Percentiles rank a stretch among this genome's conserved stretches.
Conservation (phyloP, 2,888 invertebrate species). For the Apotomis turbidana region DNA sequence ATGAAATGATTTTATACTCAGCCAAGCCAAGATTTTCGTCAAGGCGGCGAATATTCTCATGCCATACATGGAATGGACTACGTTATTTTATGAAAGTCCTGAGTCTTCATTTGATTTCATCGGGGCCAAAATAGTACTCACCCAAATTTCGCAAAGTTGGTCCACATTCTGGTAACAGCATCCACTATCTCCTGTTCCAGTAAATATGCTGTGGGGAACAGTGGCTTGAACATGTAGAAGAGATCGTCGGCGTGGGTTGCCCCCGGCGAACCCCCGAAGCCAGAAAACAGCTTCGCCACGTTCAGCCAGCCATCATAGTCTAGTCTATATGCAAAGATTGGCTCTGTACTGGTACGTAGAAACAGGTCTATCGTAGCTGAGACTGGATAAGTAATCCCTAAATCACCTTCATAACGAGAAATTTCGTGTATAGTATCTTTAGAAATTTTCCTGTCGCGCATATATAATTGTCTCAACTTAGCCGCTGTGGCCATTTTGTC, state of each 20-base stretch:
- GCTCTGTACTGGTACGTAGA: slow-evolving; percentile 53
- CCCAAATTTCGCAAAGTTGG: slow-evolving; percentile 75
- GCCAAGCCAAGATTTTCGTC: no score
- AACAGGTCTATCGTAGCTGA: slow-evolving; percentile 62
- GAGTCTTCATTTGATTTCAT: no score
- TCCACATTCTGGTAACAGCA: slow-evolving; percentile 69
- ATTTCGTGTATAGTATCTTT: slow-evolving; percentile 64
- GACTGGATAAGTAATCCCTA: slow-evolving; percentile 66
- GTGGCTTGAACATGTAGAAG: slow-evolving; percentile 71
- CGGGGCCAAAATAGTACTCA: slow-evolving; percentile 48
- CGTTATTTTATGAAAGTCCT: no score
- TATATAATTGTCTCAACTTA: slow-evolving; percentile 68
- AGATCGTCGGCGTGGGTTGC: slow-evolving; percentile 78
- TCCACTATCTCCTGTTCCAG: slow-evolving; percentile 60
- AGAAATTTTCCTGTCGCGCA: slow-evolving; percentile 65
- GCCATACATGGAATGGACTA: no score
- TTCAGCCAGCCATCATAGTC: slow-evolving; percentile 71
- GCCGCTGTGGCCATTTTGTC: slow-evolving; percentile 56
- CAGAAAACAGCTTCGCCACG: slow-evolving; percentile 61
- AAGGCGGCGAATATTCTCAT: no score
- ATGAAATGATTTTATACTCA: no score
- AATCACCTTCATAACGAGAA: slow-evolving; percentile 70
- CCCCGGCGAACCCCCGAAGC: slow-evolving; percentile 61
- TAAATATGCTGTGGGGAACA: slow-evolving; percentile 50
- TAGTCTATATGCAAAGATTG: slow-evolving; percentile 68